Evolutionary conservation across 2,113 vertebrate species (phyloP), one percentile per base, ranked within the genome.

Genomic region (Penelope pileata): DNA sequence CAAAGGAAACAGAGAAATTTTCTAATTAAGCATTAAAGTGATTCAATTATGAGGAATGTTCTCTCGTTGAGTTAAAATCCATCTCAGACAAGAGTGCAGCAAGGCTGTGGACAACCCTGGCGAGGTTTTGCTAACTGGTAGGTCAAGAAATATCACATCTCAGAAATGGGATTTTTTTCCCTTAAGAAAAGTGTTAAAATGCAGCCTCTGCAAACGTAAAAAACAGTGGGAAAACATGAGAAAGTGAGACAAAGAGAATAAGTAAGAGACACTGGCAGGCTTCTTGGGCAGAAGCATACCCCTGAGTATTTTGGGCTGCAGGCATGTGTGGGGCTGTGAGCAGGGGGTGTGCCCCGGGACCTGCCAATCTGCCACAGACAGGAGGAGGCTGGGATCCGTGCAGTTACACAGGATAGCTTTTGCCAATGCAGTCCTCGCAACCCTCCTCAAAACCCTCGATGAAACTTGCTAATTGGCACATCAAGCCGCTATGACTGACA

Each of bases 11-110:
- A 66, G 2, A 80, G 84, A 60, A 22, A 67, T 93, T 89, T 95
- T 94, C 94, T 95, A 96, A 97, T 96, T 96, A 96, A 90, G 93
- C 72, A 66, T 89, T 95, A 53, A 93, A 96, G 62, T 76, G 83
- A 94, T 96, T 96, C 83, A 95, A 94, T 97, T 95, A 96, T 90
- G 81, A 93, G 63, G 88, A 93, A 95, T 50, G 63, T 60, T 97
- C 83, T 85, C 92, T 84, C 69, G 90, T 77, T 47, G 56, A 66
- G 45, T 34, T 69, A 19, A 93, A 92, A 79, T 36, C 58, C 30
- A 2, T 67, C 82, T 63, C 83, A 93, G 76, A 80, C 68, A 86
- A 78, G 87, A 83, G 48, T 14, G 83, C 21, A 89, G 83, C 66
- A 79, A 88, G 43, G 75, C 50, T 86, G 81, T 84, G 79, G 87